These are phyloP conservation scores for Nesogale talazaci DNA, from an alignment of 2,113 vertebrate species.

Conservation along the genomic window DNA sequence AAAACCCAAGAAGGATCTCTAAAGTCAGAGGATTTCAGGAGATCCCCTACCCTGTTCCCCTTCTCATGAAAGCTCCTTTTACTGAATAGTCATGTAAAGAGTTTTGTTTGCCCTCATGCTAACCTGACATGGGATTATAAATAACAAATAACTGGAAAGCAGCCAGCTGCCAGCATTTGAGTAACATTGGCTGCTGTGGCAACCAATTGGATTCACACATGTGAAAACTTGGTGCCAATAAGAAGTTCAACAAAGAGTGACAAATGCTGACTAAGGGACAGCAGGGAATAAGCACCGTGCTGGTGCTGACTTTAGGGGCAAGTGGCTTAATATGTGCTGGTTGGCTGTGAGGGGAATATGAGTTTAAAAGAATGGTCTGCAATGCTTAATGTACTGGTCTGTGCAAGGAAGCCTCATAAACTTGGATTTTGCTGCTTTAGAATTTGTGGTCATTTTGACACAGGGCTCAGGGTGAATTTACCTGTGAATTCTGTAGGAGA, in stretches of 20 bases:
- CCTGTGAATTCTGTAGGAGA: not conserved
- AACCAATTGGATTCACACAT: not conserved
- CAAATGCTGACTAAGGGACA: not conserved
- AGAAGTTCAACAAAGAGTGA: not conserved
- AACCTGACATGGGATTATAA: conserved; percentile 38
- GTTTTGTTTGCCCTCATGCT: conserved; percentile 46
- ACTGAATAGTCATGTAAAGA: conserved; percentile 52
- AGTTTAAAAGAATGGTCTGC: not conserved
- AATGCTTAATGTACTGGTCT: not conserved
- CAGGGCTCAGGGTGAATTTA: not conserved
- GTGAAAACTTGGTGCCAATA: not conserved
- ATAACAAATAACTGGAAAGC: conserved; percentile 17
- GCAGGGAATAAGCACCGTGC: too few species aligned
- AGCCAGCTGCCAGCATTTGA: conserved; percentile 21
- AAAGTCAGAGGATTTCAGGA: too few species aligned
- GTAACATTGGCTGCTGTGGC: not conserved
- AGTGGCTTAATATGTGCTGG: too few species aligned
- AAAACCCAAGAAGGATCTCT: too few species aligned
- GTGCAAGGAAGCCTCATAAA: not conserved
- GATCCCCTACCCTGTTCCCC: not conserved
- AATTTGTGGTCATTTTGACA: not conserved
- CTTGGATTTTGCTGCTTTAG: not conserved
- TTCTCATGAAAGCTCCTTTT: conserved; percentile 49
- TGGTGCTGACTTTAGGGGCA: not conserved
- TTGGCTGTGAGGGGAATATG: not conserved